Evolutionary conservation across 2,797 vertebrate genomes (phyloP).

Genomic region (Tarsius wallacei): DNA sequence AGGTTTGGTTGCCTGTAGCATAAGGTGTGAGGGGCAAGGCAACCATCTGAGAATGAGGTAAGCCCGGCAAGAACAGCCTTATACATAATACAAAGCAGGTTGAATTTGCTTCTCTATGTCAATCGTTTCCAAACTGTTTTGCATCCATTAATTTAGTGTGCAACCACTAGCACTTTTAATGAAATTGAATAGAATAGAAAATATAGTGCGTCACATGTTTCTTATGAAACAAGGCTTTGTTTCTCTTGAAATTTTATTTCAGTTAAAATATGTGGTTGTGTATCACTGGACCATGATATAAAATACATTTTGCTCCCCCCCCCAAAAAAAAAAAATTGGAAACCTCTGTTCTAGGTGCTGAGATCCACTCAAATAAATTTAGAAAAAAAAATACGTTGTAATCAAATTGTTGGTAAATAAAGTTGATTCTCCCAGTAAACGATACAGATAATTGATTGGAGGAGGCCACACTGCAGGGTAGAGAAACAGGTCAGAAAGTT

Average conservation of each 20-base stretch:
- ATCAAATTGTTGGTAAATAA: background rate
- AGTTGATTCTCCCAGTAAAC: background rate
- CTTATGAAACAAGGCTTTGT: background rate
- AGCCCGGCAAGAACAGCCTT: background rate
- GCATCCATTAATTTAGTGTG: background rate
- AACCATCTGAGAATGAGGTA: too few species aligned
- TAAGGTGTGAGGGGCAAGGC: background rate
- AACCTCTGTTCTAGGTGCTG: background rate
- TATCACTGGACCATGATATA: background rate
- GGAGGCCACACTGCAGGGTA: too few species aligned
- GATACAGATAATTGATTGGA: background rate
- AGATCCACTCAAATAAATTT: background rate
- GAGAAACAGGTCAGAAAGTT: background rate
- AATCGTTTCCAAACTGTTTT: background rate
- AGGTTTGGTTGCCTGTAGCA: fast-evolving
- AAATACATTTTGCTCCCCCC: background rate
- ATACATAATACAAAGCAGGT: background rate
- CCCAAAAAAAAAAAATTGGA: background rate
- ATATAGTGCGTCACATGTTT: background rate
- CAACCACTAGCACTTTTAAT: background rate
- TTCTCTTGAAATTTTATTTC: background rate
- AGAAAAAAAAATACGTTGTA: background rate
- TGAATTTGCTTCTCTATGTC: background rate
- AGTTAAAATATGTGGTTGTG: background rate
- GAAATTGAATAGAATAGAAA: background rate